Evolutionary conservation across 2,797 vertebrate genomes (phyloP).

Genomic region (Telmatherina bonti): DNA sequence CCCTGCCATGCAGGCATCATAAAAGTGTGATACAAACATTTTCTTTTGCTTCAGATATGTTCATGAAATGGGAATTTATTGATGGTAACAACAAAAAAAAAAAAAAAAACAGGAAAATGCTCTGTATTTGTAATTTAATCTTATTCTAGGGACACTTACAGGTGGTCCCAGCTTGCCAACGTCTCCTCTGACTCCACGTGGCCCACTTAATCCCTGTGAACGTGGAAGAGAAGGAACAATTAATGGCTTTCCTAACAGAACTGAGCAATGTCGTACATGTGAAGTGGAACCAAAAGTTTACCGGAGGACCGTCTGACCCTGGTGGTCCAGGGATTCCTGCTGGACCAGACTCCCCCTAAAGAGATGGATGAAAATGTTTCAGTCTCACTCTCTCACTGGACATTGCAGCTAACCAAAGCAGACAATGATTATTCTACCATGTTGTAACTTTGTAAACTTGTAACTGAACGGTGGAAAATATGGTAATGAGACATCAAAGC

Average conservation of each 20-base stretch:
- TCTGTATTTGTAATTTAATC: not conserved
- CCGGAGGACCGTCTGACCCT: constrained; percentile 71
- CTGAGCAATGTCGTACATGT: not conserved
- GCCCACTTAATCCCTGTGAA: constrained; percentile 82
- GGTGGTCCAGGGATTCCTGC: constrained; percentile 63
- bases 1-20: constrained; percentile 74
- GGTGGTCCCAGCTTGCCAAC: constrained; percentile 74
- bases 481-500: no score
- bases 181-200: constrained; percentile 83
- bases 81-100: not conserved
- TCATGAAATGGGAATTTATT: not conserved
- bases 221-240: constrained; percentile 9
- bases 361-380: not conserved
- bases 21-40: not conserved
- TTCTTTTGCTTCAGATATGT: not conserved
- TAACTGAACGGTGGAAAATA: not conserved
- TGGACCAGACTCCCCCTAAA: constrained; percentile 71
- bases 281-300: constrained; percentile 37
- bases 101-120: not conserved
- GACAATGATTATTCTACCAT: no score
- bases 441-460: no score
- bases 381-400: not conserved
- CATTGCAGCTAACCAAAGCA: no score
- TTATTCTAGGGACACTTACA: constrained; percentile 72
- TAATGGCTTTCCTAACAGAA: not conserved